A percentile compares a stretch with the other conserved stretches of the same genome.
Evolutionary conservation across 1,140 invertebrate genomes (phyloP).

Genomic region (Marisa cornuarietis): DNA sequence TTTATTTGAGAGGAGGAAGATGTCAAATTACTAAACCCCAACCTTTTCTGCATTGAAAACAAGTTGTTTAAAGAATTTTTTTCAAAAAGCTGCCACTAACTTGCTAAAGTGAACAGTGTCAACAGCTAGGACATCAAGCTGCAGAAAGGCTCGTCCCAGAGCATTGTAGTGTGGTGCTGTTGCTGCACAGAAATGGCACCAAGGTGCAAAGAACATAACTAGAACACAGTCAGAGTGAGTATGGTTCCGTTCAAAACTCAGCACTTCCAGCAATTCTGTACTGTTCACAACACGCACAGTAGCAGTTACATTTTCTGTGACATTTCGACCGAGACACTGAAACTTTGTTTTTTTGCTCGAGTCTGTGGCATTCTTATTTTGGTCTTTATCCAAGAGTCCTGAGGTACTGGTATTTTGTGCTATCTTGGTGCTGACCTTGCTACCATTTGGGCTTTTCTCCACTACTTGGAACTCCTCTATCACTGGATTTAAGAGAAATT

Average conservation of each 20-base stretch:
- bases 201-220: constrained; percentile 88
- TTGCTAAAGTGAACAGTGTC: constrained; percentile 86
- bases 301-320: constrained; percentile 46
- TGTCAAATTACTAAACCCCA: too few relatives aligned
- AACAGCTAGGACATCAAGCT: constrained; percentile 87
- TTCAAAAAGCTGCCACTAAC: constrained; percentile 62
- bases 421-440: neutral
- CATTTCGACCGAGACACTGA: constrained; percentile 55
- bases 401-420: neutral
- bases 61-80: too few relatives aligned
- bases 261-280: constrained; percentile 67
- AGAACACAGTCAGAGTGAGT: constrained; percentile 73
- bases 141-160: constrained; percentile 83
- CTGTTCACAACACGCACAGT: constrained; percentile 58
- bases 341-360: constrained; percentile 54
- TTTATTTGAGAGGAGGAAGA: too few relatives aligned
- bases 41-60: too few relatives aligned
- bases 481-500: constrained; percentile 46
- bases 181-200: constrained; percentile 88
- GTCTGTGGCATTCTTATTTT: constrained; percentile 47
- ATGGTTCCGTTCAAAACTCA: constrained; percentile 66
- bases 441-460: constrained; percentile 17
- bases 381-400: constrained; percentile 23
- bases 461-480: constrained; percentile 43
- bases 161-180: constrained; percentile 92